Evolutionary conservation across 1,140 invertebrate genomes (phyloP), one percentile per base, ranked within the genome.

Genomic region (Lepidotrigona ventralis): DNA sequence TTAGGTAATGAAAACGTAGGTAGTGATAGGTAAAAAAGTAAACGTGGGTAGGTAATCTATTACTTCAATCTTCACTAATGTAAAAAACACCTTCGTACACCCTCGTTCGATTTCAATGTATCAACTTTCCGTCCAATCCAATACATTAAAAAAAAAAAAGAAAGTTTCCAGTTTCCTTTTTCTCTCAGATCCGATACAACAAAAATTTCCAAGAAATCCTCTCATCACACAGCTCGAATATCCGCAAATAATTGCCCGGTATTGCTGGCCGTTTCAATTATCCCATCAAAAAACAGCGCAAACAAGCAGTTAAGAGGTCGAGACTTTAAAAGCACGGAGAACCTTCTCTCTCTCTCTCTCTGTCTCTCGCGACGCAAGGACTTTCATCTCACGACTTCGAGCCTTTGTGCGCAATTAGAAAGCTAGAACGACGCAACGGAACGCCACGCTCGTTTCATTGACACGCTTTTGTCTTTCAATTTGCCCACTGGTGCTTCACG

Each of bases 381-480:
- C 21, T 74, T 74, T 56, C 14, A 39, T 54, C 53, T 29, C 46
- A 2, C 17, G 23, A 51, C 39, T 60, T 60, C 23, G 9, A 53
- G 17, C n/a, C 19, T 54, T 15, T 54, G 51, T 53, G n/a, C n/a
- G n/a, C 51, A 54, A 73, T 66, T 29, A 53, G 46, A 78, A 78
- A 66, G 46, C 73, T 33, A 39, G 14, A 33, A 33, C 14, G 17
- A 8, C 15, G 63, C 0, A 19, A 21, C 60, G 12, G 15, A 60
- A 74, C 72, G 26, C 2, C 46, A 2, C 6, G 51, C 26, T 54
- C 26, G 63, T 78, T 68, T 54, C 63, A 68, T 78, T 9, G 76
- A 68, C 46, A 78, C 29, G 26, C 72, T 81, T 81, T 72, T 51
- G 19, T 75, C 56, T n/a, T 29, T 26, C 64, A 51, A 75, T 70